A percentile compares a stretch with the other conserved stretches of the same genome.
Evolutionary conservation across 1,140 invertebrate species (phyloP).

Genomic region (Diabrotica undecimpunctata): DNA sequence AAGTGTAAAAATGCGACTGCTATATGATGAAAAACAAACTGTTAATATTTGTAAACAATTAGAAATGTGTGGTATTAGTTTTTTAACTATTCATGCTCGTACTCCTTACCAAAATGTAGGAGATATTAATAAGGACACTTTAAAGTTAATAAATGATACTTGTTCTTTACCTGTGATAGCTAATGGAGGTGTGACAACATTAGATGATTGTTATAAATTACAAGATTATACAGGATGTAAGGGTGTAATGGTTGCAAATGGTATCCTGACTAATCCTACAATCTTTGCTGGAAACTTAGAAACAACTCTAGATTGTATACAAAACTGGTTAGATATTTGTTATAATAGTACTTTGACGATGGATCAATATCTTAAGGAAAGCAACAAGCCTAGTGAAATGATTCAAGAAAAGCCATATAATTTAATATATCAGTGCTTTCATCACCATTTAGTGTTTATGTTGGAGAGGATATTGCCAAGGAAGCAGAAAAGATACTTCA

Average conservation of each 20-base stretch:
- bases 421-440: slow-evolving; percentile 75
- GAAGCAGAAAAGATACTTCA: slow-evolving; percentile 70
- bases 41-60: slow-evolving; percentile 73
- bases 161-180: slow-evolving; percentile 80
- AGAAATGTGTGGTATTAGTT: slow-evolving; percentile 81
- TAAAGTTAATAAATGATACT: slow-evolving; percentile 69
- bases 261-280: slow-evolving; percentile 86
- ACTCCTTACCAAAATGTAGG: slow-evolving; percentile 75
- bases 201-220: slow-evolving; percentile 66
- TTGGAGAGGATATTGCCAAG: slow-evolving; percentile 73
- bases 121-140: slow-evolving; percentile 69
- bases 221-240: slow-evolving; percentile 66
- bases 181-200: slow-evolving; percentile 82
- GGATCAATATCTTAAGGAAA: slow-evolving; percentile 17
- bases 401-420: slow-evolving; percentile 49
- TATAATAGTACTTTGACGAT: slow-evolving; percentile 38
- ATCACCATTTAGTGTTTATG: slow-evolving; percentile 95
- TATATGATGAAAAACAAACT: slow-evolving; percentile 56
- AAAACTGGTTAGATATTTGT: slow-evolving; percentile 82
- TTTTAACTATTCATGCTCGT: slow-evolving; percentile 86
- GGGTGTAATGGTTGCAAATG: slow-evolving; percentile 86
- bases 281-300: slow-evolving; percentile 68
- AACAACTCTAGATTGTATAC: slow-evolving; percentile 76
- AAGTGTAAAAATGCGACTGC: slow-evolving; percentile 88
- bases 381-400: slow-evolving; percentile 4